These are phyloP conservation scores for Callinectes sapidus DNA, from an alignment of 2,888 invertebrate genomes.

Conservation along the genomic window DNA sequence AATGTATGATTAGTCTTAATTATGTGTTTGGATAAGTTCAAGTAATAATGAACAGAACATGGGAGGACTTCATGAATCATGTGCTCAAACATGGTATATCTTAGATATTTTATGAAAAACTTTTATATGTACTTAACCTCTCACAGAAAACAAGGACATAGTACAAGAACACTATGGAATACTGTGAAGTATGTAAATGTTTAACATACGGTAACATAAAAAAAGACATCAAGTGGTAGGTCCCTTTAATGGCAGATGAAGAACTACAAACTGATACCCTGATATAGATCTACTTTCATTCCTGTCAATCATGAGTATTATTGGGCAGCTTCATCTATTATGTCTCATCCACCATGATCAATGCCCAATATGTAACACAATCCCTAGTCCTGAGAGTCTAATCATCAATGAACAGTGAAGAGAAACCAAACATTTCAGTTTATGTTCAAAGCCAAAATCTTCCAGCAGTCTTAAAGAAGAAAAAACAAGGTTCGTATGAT, in stretches of 20 bases:
- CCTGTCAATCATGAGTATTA: neutral
- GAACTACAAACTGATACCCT: neutral
- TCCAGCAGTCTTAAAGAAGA: neutral
- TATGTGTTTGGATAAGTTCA: too few relatives aligned
- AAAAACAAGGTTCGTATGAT: neutral
- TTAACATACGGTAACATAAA: neutral
- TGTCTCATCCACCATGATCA: neutral
- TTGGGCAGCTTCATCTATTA: neutral
- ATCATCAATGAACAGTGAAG: neutral
- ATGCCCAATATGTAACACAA: neutral
- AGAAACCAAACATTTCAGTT: neutral
- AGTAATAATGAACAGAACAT: too few relatives aligned
- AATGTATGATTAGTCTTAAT: too few relatives aligned
- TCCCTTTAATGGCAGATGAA: neutral
- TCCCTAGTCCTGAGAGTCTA: neutral
- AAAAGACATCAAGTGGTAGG: neutral
- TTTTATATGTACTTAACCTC: too few relatives aligned
- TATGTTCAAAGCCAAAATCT: neutral
- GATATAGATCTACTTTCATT: neutral
- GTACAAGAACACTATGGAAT: neutral
- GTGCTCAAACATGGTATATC: neutral
- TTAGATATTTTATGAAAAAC: neutral
- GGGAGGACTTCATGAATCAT: too few relatives aligned
- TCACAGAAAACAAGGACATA: neutral
- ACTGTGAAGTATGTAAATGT: neutral